These are phyloP conservation scores for Pseudomyrmex sp. DNA, from an alignment of 1,140 invertebrate genomes.

Conservation along the genomic window DNA sequence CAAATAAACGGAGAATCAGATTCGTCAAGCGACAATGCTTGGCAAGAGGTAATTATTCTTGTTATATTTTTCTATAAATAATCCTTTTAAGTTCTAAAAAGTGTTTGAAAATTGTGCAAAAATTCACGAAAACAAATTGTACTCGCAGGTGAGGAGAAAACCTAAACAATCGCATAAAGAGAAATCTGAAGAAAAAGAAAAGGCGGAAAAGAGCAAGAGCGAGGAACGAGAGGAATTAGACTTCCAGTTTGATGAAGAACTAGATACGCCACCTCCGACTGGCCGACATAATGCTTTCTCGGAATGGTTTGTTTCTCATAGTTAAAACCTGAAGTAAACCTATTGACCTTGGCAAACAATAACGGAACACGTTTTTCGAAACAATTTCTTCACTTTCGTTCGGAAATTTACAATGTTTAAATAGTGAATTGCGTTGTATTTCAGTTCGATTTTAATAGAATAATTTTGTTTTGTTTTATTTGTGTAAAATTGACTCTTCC, in stretches of 20 bases:
- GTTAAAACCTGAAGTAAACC: too few relatives aligned
- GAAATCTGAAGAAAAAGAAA: slow-evolving; percentile 82
- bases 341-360: too few relatives aligned
- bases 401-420: too few relatives aligned
- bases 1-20: slow-evolving; percentile 62
- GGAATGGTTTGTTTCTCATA: slow-evolving; percentile 85
- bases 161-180: slow-evolving; percentile 83
- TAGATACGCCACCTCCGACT: slow-evolving; percentile 90
- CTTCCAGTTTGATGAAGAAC: slow-evolving; percentile 98
- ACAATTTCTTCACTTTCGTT: too few relatives aligned
- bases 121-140: slow-evolving; percentile 33
- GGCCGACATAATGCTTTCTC: slow-evolving; percentile 94
- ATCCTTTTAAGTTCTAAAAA: not conserved
- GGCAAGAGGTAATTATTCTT: slow-evolving; percentile 84
- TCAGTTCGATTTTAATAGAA: too few relatives aligned
- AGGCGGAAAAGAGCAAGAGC: slow-evolving; percentile 79
- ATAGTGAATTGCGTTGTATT: too few relatives aligned
- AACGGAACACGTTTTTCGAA: too few relatives aligned
- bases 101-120: slow-evolving; percentile 16
- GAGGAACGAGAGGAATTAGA: slow-evolving; percentile 94
- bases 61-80: slow-evolving; percentile 19
- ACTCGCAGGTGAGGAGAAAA: slow-evolving; percentile 84
- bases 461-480: too few relatives aligned
- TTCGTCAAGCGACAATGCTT: slow-evolving; percentile 79
- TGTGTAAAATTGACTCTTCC: too few relatives aligned